These are phyloP conservation scores for Pangasius mekongensis DNA, from an alignment of 2,797 vertebrate species.

Conservation along the genomic window DNA sequence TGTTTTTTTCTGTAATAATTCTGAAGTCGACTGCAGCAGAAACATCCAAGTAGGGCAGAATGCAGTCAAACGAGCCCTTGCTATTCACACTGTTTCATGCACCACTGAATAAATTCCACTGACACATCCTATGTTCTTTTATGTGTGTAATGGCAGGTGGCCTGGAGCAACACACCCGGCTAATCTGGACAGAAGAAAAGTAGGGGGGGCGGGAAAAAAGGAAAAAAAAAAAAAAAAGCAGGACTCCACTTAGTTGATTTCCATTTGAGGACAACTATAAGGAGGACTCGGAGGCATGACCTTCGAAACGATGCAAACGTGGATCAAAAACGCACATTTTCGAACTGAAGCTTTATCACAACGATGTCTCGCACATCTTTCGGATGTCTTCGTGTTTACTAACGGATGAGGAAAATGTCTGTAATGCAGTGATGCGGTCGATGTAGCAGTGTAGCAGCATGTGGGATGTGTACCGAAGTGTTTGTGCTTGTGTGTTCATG, in stretches of 20 bases:
- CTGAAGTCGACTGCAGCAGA: neutral
- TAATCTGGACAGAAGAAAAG: slow-evolving; percentile 1
- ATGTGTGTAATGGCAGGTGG: slow-evolving; percentile 49
- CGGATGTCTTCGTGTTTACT: neutral
- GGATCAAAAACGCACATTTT: slow-evolving; percentile 20
- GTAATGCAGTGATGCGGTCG: slow-evolving; percentile 5
- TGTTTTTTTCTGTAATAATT: neutral
- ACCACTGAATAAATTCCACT: slow-evolving; percentile 13
- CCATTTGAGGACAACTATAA: slow-evolving; percentile 24
- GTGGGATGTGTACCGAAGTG: slow-evolving; percentile 36
- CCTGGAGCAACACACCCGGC: slow-evolving; percentile 35
- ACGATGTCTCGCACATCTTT: neutral
- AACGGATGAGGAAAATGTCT: slow-evolving; percentile 5
- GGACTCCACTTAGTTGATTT: slow-evolving; percentile 29
- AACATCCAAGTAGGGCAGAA: neutral
- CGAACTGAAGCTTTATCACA: neutral
- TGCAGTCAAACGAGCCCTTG: neutral
- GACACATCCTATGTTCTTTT: slow-evolving; percentile 32
- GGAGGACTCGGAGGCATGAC: slow-evolving; percentile 16
- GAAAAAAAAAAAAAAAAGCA: slow-evolving; percentile 26
- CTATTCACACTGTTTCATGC: neutral
- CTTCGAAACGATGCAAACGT: slow-evolving; percentile 27
- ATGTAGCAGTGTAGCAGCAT: slow-evolving; percentile 44
- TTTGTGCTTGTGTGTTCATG: slow-evolving; percentile 35
- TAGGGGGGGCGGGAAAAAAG: too few relatives aligned